Evolutionary conservation across 2,113 vertebrate genomes (phyloP), one percentile per base, ranked within the genome.

Genomic region (Rhinichthys klamathensis): DNA sequence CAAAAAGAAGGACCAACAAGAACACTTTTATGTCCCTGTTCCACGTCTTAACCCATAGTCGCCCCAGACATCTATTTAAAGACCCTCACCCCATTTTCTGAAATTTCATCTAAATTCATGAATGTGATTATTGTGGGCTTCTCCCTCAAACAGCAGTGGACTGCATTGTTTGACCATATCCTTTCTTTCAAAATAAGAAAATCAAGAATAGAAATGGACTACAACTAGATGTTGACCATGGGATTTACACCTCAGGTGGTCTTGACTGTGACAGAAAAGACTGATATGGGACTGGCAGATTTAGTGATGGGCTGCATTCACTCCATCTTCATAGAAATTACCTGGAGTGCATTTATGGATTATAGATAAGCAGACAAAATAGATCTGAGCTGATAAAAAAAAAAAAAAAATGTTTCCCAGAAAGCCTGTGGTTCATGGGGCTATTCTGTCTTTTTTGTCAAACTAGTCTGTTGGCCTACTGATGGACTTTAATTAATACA

Each of bases 51-150:
- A 35, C 35, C 35, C 35, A 35, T 35, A 35, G 35, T 35, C 35
- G 0, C 35, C 35, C 35, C 35, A 3, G 4, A 35, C 4, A 38
- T 6, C 35, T 38, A 38, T 38, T 38, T 38, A 38, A 38, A 38
- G 35, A 38, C 35, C 11, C 46, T 46, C 30, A 69, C 16, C 32
- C 30, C 30, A 69, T 69, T 35, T 32, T 21, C 30, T 69, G 72
- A 75, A 75, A 15, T 75, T 74, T 25, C 13, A 75, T 75, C 44
- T 54, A 76, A 76, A 76, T 76, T 54, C 46, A 75, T 75, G 73
- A 54, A 76, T 69, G 15, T 67, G 30, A 67, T 32, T 67, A 9
- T 7, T 6, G 6, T 65, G 6, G 27, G 13, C 3, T 67, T 67
- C 16, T 9, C 15, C 15, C 10, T 15, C 30, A 67, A 9, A 21